Evolutionary conservation across 2,113 vertebrate species (phyloP), one percentile per base, ranked within the genome.

Genomic region (Malurus elegans): DNA sequence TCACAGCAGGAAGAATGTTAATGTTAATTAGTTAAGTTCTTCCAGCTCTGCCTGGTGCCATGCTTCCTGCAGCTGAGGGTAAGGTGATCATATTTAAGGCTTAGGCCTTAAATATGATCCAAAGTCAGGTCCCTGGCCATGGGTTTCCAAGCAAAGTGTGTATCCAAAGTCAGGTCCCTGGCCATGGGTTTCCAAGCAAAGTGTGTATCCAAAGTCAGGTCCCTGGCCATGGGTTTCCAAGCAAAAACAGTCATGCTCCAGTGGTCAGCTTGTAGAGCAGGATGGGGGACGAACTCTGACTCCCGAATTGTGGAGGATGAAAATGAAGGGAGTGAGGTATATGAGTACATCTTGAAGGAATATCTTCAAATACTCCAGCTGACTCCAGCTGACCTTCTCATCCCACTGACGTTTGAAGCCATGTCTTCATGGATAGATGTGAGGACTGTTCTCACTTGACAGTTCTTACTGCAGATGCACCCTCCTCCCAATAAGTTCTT

Each of bases 161-260:
- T n/a, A 53, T 54, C 40, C 21, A 54, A 23, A 91, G 29, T 23
- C 51, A 83, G 28, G 31, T 72, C 12, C 16, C n/a, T 79, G 70
- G 47, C 38, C 1, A 0, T 66, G n/a, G 9, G 12, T 62, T 85
- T n/a, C n/a, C n/a, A n/a, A n/a, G n/a, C n/a, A n/a, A n/a, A n/a
- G n/a, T n/a, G n/a, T n/a, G n/a, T n/a, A 53, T 54, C 40, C 21
- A 54, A 23, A 91, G 29, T 23, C 51, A 83, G 28, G 31, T 72
- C 12, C 16, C n/a, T 79, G 70, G 47, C 38, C 1, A 0, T 66
- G n/a, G 9, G 12, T 62, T 85, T 90, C 56, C 34, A 36, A 34
- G 36, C 16, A 51, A 53, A 64, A 66, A 23, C 48, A 48, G 45
- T 7, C 0, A 0, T 50, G 56, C 42, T 79, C 4, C 2, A 1